Base-by-base conservation (phyloP, 1,140 invertebrate species). In the Maconellicoccus hirsutus region DNA sequence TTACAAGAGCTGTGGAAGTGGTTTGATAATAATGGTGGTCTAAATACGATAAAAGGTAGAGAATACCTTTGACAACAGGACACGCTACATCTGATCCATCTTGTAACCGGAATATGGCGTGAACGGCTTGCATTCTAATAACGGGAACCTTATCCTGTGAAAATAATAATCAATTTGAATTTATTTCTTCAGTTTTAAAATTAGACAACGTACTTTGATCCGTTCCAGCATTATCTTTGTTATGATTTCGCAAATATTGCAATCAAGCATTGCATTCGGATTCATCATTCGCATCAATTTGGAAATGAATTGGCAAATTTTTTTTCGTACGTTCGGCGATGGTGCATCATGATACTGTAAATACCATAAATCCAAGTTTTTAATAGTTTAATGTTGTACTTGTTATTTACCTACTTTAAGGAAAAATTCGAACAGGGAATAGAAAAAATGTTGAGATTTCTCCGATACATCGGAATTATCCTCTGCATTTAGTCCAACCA, bases 101-200 rank as follows among this genome's bases (percentile, higher is more conserved):
- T 61, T 72, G 71, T 14, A 72, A 39, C 6, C 71, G 19, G 42
- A 26, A 59, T 4, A 70, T 21, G 3, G 71, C 69, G n/a, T 52
- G 59, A 70, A 72, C 27, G 4, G 71, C 71, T 59, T 70, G 63
- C 8, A 59, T 39, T 70, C 71, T 16, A 59, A 72, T 69, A 7
- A 21, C 38, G 19, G 71, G 66, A 26, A 69, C 23, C 61, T 70
- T 72, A 70, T 72, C 71, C 71, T 72, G n/a, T n/a, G n/a, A n/a
- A n/a, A n/a, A n/a, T n/a, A n/a, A n/a, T n/a, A n/a, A n/a, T n/a
- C n/a, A n/a, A n/a, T n/a, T n/a, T n/a, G n/a, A n/a, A n/a, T n/a
- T n/a, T n/a, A n/a, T n/a, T n/a, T n/a, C n/a, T n/a, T n/a, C n/a
- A n/a, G n/a, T n/a, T n/a, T n/a, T n/a, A n/a, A n/a, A n/a, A n/a